Base-by-base conservation (phyloP, 2,888 invertebrate species). In the Argyresthia goedartella region DNA sequence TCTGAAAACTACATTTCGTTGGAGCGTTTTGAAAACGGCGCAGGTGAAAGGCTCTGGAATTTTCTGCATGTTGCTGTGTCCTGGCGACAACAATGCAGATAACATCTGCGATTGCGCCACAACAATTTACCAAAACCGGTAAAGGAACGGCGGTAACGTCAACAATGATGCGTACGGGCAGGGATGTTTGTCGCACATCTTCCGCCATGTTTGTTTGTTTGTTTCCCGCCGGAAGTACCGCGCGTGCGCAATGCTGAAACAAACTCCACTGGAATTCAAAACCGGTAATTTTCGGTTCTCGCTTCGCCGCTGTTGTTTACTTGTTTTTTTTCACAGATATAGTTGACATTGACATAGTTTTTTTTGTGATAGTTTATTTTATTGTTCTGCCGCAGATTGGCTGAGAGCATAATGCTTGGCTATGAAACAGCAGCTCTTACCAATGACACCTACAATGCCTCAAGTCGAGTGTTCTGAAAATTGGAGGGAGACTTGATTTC, bases 321-420 rank as follows among this genome's bases (percentile, higher is more conserved):
- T 48, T 48, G 36, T 47, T 50, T n/a, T 49, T 34, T 50, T 50
- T 50, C 43, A 10, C 15, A 15, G 53, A 56, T 54, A 50, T 52
- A 52, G 57, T 49, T 64, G 77, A 75, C 77, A 77, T 76, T 77
- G 77, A 77, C 78, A 77, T 68, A 74, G 68, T 68, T 77, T 59
- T 60, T 61, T 66, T 75, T 73, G 72, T 10, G 25, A 33, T 25
- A 25, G 25, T 25, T 25, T 25, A 25, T 25, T 25, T 25, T 25
- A 25, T 25, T 25, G 25, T 25, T 25, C 25, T 25, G 25, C 6
- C 25, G 25, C 25, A 25, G 25, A 25, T 25, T 25, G 25, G 25
- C 25, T 25, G 25, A 25, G 25, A 25, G 25, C 6, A 25, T 25
- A 25, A 25, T 25, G 25, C 25, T 25, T 25, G 25, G 3, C 25